Conservation (phyloP, 1,140 invertebrate species). For the Tetramorium parvispinum region DNA sequence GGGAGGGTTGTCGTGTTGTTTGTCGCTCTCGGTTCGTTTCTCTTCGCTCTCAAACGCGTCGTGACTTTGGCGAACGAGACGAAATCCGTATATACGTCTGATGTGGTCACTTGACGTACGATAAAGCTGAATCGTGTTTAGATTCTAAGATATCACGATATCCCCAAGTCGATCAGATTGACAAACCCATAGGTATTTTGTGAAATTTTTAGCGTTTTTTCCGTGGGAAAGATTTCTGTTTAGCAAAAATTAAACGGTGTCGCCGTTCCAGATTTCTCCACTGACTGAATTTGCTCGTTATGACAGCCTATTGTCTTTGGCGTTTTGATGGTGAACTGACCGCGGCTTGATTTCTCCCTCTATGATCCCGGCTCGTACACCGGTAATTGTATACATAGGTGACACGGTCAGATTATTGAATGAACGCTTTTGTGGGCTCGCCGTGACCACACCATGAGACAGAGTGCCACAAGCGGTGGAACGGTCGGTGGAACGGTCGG, state of each 20-base stretch:
- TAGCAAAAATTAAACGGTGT: slow-evolving; percentile 18
- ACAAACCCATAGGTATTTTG: not conserved
- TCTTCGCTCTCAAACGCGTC: slow-evolving; percentile 12
- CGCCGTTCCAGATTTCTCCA: slow-evolving; percentile 8
- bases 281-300: slow-evolving; percentile 46
- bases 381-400: slow-evolving; percentile 71
- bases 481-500: slow-evolving; percentile 61
- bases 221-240: slow-evolving; percentile 1
- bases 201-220: not conserved
- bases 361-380: slow-evolving; percentile 5
- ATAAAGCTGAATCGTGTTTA: not conserved
- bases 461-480: slow-evolving; percentile 56
- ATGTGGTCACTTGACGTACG: not conserved
- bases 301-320: slow-evolving; percentile 48
- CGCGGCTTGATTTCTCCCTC: slow-evolving; percentile 50
- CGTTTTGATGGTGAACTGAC: slow-evolving; percentile 50
- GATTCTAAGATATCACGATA: not conserved
- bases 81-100: slow-evolving; percentile 35
- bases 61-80: not conserved
- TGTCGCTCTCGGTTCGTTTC: slow-evolving; percentile 51
- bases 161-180: not conserved
- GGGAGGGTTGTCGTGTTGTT: slow-evolving; percentile 60
- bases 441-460: slow-evolving; percentile 72
- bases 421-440: slow-evolving; percentile 70
- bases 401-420: slow-evolving; percentile 72